These are phyloP conservation scores for Spisula subtruncata DNA, from an alignment of 2,888 invertebrate species.

Conservation along the genomic window DNA sequence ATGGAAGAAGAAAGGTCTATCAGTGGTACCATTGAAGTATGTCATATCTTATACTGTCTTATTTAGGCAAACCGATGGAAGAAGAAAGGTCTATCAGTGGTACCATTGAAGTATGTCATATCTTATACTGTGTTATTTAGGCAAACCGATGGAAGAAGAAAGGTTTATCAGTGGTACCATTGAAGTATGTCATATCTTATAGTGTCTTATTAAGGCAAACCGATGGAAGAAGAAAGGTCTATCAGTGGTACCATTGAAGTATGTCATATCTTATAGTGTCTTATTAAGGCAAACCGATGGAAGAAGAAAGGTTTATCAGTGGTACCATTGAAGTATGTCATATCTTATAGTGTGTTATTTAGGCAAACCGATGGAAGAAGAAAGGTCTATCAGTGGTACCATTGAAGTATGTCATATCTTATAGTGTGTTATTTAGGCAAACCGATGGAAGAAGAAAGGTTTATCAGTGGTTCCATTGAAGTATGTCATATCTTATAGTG, in stretches of 20 bases:
- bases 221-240: conserved; percentile 93
- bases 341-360: background rate
- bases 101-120: conserved; percentile 92
- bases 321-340: conserved; percentile 92
- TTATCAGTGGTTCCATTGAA: conserved; percentile 91
- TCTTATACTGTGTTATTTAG: conserved; percentile 83
- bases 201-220: conserved; percentile 89
- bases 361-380: conserved; percentile 94
- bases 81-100: conserved; percentile 91
- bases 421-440: conserved; percentile 88
- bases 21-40: conserved; percentile 91
- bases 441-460: conserved; percentile 94
- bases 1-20: conserved; percentile 92
- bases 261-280: conserved; percentile 86
- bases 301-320: conserved; percentile 91
- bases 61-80: conserved; percentile 92
- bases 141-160: conserved; percentile 94
- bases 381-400: conserved; percentile 90
- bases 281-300: conserved; percentile 92
- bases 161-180: conserved; percentile 90
- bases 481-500: conserved; percentile 88
- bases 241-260: conserved; percentile 91
- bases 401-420: conserved; percentile 91
- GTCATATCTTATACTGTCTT: conserved; percentile 74
- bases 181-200: conserved; percentile 90